Conservation (phyloP, 1,140 invertebrate genomes). For the Aphelinus certus region DNA sequence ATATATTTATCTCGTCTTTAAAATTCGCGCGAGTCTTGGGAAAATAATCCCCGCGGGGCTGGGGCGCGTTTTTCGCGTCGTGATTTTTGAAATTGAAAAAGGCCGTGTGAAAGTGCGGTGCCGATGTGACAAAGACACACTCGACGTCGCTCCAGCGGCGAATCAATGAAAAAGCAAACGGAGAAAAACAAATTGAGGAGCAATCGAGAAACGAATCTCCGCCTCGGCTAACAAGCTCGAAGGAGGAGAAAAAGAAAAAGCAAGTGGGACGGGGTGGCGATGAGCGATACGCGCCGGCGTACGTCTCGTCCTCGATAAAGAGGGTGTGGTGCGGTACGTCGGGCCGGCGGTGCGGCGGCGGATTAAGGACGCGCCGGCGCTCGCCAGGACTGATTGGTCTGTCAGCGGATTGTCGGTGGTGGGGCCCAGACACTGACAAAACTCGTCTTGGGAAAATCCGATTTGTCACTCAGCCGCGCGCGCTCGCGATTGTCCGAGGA, state of each 20-base stretch:
- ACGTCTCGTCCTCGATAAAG: neutral
- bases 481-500: constrained; percentile 21
- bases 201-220: too few species aligned
- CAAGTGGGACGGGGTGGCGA: neutral
- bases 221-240: neutral
- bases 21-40: too few species aligned
- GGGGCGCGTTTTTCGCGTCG: too few species aligned
- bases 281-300: too few species aligned
- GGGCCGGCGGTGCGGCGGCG: neutral
- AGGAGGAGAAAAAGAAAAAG: neutral
- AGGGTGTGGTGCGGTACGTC: neutral
- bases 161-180: too few species aligned
- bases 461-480: constrained; percentile 19
- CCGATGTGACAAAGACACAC: too few species aligned
- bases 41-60: too few species aligned
- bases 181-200: too few species aligned
- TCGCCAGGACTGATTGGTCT: constrained; percentile 29
- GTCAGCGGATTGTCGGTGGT: constrained; percentile 22
- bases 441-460: constrained; percentile 28
- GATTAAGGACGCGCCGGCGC: constrained; percentile 29
- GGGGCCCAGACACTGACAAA: constrained; percentile 23
- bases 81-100: too few species aligned
- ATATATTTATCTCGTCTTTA: too few species aligned
- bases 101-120: too few species aligned
- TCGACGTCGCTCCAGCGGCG: too few species aligned